Percentiles rank a stretch among this genome's conserved stretches.
These are phyloP conservation scores for Calidris pugnax DNA, from an alignment of 2,113 vertebrate species.

Conservation along the genomic window DNA sequence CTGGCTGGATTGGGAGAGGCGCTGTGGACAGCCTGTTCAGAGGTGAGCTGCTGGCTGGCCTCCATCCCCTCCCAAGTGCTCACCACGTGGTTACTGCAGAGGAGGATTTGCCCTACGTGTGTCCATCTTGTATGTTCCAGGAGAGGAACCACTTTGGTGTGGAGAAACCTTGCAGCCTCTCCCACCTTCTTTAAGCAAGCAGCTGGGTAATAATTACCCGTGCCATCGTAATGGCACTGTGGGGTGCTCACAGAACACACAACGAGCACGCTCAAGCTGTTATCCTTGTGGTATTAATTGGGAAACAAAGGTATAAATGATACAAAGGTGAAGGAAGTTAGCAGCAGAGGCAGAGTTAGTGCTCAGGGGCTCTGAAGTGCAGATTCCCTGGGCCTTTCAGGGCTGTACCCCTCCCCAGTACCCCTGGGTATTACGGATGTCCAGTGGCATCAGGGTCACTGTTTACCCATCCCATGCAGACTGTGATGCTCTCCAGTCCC, in stretches of 20 bases:
- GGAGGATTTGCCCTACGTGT: neutral
- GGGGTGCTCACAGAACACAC: neutral
- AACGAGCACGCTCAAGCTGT: rapidly evolving
- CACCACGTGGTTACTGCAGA: neutral
- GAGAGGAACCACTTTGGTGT: neutral
- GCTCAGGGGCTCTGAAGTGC: neutral
- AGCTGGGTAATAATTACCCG: neutral
- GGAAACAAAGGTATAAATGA: neutral
- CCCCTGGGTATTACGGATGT: neutral
- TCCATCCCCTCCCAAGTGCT: neutral
- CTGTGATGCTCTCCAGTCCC: neutral
- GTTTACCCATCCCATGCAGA: neutral
- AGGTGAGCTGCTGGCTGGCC: neutral
- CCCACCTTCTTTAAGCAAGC: neutral
- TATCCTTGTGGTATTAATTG: neutral
- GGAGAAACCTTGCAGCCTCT: neutral
- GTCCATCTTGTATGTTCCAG: neutral
- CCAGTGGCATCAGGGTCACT: neutral
- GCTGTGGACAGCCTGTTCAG: neutral
- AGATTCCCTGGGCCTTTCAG: neutral
- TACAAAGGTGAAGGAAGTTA: neutral
- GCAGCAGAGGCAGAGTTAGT: neutral
- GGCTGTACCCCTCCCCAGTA: neutral
- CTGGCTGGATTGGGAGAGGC: neutral
- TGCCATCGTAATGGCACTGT: neutral